Evolutionary conservation across 2,888 invertebrate genomes (phyloP).

Genomic region (Didymodactylos carnosus): DNA sequence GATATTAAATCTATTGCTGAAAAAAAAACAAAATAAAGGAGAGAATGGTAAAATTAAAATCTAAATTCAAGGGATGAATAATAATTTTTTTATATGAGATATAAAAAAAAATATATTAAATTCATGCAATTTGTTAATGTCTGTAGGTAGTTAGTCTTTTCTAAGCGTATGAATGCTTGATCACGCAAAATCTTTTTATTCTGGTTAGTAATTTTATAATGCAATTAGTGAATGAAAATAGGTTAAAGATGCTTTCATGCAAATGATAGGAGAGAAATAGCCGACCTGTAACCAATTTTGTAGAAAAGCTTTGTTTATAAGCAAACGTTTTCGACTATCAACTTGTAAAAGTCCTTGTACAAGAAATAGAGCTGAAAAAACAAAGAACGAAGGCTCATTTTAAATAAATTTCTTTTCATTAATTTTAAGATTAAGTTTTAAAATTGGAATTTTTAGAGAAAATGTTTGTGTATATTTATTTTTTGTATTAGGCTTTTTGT

Average conservation of each 20-base stretch:
- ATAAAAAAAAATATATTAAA: background rate
- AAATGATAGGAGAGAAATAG: background rate
- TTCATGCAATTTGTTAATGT: background rate
- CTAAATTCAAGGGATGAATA: background rate
- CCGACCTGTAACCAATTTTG: constrained; percentile 20
- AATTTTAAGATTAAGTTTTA: background rate
- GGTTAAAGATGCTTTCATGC: no score
- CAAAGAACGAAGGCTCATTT: no score
- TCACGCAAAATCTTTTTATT: no score
- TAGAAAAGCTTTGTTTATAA: constrained; percentile 18
- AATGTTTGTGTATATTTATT: no score
- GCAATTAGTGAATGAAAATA: no score
- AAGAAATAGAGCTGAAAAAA: constrained; percentile 19
- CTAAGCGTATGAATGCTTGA: no score
- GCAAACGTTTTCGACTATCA: constrained; percentile 18
- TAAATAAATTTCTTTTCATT: no score
- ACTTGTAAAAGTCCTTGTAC: constrained; percentile 19
- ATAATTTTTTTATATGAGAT: background rate
- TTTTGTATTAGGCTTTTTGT: no score
- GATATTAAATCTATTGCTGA: constrained; percentile 79
- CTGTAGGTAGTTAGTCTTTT: no score
- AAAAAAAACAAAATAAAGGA: constrained; percentile 24
- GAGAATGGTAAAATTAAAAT: background rate
- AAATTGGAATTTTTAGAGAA: background rate
- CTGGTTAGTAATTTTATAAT: no score